These are phyloP conservation scores for Mungos mungo DNA, from an alignment of 2,113 vertebrate species.

Conservation along the genomic window DNA sequence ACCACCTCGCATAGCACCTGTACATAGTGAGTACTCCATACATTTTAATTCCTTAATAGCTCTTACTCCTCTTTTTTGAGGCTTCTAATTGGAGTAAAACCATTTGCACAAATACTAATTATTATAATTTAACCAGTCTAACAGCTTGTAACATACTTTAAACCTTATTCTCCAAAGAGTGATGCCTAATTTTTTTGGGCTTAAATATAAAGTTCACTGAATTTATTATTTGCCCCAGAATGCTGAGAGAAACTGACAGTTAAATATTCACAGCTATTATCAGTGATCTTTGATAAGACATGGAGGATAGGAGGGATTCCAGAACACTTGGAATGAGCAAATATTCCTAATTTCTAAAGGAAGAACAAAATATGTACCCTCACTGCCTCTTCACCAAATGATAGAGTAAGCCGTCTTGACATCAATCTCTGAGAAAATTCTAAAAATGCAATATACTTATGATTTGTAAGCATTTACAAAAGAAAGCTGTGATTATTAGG, in stretches of 20 bases:
- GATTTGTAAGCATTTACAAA: background rate
- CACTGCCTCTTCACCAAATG: background rate
- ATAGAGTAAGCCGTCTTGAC: background rate
- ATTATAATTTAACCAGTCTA: conserved; percentile 44
- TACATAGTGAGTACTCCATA: background rate
- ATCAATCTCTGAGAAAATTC: background rate
- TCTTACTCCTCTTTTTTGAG: background rate
- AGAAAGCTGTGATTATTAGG: background rate
- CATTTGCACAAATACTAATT: conserved; percentile 58
- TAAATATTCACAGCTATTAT: conserved; percentile 34
- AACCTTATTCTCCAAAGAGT: conserved; percentile 53
- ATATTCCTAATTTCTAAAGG: conserved; percentile 42
- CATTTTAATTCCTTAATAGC: background rate
- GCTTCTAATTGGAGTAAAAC: background rate
- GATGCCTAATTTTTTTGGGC: conserved; percentile 42
- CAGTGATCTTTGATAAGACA: conserved; percentile 35
- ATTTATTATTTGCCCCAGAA: conserved; percentile 53
- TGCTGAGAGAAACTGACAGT: conserved; percentile 33
- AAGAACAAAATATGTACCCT: conserved; percentile 26
- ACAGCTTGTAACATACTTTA: conserved; percentile 52
- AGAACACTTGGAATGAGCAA: conserved; percentile 44
- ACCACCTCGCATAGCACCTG: background rate
- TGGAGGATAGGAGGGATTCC: background rate
- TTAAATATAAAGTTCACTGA: conserved; percentile 48
- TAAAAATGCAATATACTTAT: background rate